A percentile compares a stretch with the other conserved stretches of the same genome.
These are phyloP conservation scores for Oscheius sp. DNA, from an alignment of 2,888 invertebrate genomes.

Conservation along the genomic window DNA sequence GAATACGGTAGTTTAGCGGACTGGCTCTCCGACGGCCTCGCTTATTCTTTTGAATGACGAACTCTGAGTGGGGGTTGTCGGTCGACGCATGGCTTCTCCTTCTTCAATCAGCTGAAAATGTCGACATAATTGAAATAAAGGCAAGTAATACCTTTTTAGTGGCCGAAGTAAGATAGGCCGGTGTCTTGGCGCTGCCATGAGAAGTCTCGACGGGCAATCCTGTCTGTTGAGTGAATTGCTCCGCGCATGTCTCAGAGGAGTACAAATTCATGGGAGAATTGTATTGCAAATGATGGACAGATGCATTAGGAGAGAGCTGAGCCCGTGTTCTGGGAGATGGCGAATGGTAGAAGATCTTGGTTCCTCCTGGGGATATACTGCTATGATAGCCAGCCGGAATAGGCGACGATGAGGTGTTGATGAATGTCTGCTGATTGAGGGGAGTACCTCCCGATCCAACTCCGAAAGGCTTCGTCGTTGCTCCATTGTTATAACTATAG, in stretches of 20 bases:
- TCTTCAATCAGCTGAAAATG: conserved; percentile 59
- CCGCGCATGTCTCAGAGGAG: conserved; percentile 67
- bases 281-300: conserved; percentile 68
- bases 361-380: conserved; percentile 34
- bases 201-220: conserved; percentile 46
- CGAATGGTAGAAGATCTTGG: conserved; percentile 54
- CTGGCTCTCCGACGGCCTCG: conserved; percentile 52
- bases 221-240: conserved; percentile 66
- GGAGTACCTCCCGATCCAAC: conserved; percentile 51
- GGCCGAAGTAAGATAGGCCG: conserved; percentile 54
- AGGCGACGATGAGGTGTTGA: conserved; percentile 44
- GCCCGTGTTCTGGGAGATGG: conserved; percentile 54
- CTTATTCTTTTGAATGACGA: conserved; percentile 65
- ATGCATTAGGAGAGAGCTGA: conserved; percentile 64
- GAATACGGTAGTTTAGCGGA: conserved; percentile 28
- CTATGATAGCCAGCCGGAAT: conserved; percentile 8
- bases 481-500: conserved; percentile 53
- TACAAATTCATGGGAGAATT: conserved; percentile 71
- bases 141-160: conserved; percentile 47
- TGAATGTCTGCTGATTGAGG: conserved; percentile 53
- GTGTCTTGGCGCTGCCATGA: conserved; percentile 36
- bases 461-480: conserved; percentile 41
- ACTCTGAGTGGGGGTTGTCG: conserved; percentile 61
- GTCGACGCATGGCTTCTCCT: conserved; percentile 51
- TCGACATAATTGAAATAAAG: not conserved